These are phyloP conservation scores for Rhinogobio ventralis DNA, from an alignment of 2,797 vertebrate species.

Conservation along the genomic window DNA sequence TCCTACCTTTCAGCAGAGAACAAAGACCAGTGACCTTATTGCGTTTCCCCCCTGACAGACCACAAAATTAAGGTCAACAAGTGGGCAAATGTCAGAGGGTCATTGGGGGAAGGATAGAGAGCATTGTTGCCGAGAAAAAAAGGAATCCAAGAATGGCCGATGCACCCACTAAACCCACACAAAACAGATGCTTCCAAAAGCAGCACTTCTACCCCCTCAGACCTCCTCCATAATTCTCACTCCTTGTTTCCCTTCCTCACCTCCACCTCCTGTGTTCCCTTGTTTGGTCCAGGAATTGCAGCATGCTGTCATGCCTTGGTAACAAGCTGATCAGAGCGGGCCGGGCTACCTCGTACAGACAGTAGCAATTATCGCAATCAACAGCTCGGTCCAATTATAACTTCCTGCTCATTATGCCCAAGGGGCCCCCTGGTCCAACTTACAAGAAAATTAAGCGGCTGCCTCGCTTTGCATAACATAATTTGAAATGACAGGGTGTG, in stretches of 20 bases:
- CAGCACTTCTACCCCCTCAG: constrained; percentile 21
- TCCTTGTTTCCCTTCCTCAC: constrained; percentile 26
- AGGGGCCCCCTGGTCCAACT: constrained; percentile 76
- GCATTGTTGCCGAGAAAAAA: constrained; percentile 61
- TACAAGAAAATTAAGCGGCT: constrained; percentile 68
- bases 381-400: constrained; percentile 88
- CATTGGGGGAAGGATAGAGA: constrained; percentile 60
- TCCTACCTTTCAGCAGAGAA: constrained; percentile 54
- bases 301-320: constrained; percentile 70
- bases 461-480: constrained; percentile 95
- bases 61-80: constrained; percentile 71
- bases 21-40: constrained; percentile 58
- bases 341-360: constrained; percentile 83
- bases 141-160: constrained; percentile 26
- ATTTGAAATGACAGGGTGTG: constrained; percentile 98
- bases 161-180: constrained; percentile 34
- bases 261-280: constrained; percentile 20
- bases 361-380: constrained; percentile 99
- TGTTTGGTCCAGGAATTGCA: constrained; percentile 53
- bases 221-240: constrained; percentile 7
- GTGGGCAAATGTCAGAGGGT: constrained; percentile 73
- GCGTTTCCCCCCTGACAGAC: constrained; percentile 62
- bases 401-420: constrained; percentile 87
- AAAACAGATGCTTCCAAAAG: constrained; percentile 40
- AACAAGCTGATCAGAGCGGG: constrained; percentile 76